A percentile compares a stretch with the other conserved stretches of the same genome.
phyloP scores from a whole-genome alignment of 2,113 vertebrate species.

The Lophotis ruficrista region DNA sequence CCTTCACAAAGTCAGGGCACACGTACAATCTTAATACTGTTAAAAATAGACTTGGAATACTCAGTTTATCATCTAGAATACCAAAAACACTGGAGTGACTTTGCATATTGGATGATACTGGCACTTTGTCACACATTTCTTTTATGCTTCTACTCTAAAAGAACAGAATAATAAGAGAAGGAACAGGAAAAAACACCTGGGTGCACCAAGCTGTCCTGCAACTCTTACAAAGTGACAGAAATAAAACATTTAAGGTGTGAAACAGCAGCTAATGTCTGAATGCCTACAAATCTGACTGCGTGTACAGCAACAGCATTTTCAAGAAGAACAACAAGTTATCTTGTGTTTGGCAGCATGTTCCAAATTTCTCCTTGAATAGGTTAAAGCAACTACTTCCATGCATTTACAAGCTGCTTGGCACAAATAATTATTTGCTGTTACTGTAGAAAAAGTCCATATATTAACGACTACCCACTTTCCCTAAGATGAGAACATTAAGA shows the following conservation, averaged over 20 bases:
- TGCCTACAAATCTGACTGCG: accelerated
- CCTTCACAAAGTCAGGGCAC: not conserved
- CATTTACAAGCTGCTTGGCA: not conserved
- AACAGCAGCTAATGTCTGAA: not conserved
- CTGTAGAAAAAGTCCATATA: not conserved
- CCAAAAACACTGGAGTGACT: not conserved
- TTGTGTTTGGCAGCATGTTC: not conserved
- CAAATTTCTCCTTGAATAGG: not conserved
- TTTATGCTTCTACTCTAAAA: not conserved
- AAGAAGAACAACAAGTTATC: not conserved
- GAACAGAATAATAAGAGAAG: not conserved
- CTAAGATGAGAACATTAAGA: conserved; percentile 1
- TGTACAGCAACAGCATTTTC: accelerated
- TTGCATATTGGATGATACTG: not conserved
- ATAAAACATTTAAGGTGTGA: accelerated
- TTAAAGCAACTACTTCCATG: not conserved
- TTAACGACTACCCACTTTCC: not conserved
- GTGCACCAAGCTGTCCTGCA: not conserved
- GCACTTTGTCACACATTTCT: not conserved
- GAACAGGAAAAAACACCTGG: not conserved
- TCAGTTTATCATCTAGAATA: not conserved
- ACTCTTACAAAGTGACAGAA: not conserved
- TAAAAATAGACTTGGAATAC: not conserved
- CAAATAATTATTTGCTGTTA: not conserved
- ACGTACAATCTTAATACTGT: not conserved